A percentile compares a stretch with the other conserved stretches of the same genome.
phyloP scores from a whole-genome alignment of 2,113 vertebrate genomes.

The Cololabis saira region DNA sequence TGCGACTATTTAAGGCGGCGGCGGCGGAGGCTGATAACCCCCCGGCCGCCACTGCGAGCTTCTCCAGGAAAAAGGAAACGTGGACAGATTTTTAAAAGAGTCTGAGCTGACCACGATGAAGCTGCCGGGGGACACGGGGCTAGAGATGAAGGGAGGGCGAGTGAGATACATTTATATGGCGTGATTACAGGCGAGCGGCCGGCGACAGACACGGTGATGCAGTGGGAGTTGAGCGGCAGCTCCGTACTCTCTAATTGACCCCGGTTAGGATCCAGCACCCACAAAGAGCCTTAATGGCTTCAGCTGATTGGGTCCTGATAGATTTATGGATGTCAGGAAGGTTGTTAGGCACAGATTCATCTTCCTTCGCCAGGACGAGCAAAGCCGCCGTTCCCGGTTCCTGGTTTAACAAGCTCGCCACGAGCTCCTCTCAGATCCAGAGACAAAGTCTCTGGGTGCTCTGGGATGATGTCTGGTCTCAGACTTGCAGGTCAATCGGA shows the following conservation, averaged over 20 bases:
- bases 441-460: too few relatives aligned
- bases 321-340: conserved; percentile 80
- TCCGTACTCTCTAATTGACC: conserved; percentile 77
- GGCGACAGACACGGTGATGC: conserved; percentile 58
- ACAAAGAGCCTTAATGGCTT: conserved; percentile 79
- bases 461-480: conserved; percentile 27
- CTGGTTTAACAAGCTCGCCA: conserved; percentile 58
- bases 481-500: conserved; percentile 44
- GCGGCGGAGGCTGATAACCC: conserved; percentile 37
- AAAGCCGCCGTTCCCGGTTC: conserved; percentile 40
- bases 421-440: conserved; percentile 50
- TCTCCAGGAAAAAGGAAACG: conserved; percentile 9
- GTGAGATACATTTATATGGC: conserved; percentile 72
- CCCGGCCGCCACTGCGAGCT: conserved; percentile 2
- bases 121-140: conserved; percentile 46
- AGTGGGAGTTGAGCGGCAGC: conserved; percentile 53
- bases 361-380: conserved; percentile 51
- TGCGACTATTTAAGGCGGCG: background rate
- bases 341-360: conserved; percentile 75
- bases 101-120: conserved; percentile 33
- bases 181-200: conserved; percentile 60
- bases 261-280: conserved; percentile 72
- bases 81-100: conserved; percentile 30
- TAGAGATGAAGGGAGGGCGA: conserved; percentile 48
- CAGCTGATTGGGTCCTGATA: conserved; percentile 80